Percentiles rank a stretch among this genome's conserved stretches.
phyloP scores from a whole-genome alignment of 1,140 invertebrate species.

The Micrasema minimum region DNA sequence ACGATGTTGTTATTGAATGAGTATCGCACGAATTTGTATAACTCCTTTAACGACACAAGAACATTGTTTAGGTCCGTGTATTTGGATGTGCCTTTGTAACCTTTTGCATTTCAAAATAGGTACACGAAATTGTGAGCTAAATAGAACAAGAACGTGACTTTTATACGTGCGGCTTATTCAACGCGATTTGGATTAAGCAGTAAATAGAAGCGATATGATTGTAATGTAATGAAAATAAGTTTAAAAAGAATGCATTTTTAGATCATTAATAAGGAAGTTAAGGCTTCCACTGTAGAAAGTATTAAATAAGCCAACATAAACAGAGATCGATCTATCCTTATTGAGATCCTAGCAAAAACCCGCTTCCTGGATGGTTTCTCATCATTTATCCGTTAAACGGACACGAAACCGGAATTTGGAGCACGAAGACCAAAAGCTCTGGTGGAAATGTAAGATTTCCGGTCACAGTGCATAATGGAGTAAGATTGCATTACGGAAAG shows the following conservation, averaged over 20 bases:
- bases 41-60: conserved; percentile 15
- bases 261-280: no score
- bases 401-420: not conserved
- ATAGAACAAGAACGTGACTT: conserved; percentile 21
- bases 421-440: not conserved
- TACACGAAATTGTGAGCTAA: conserved; percentile 8
- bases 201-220: no score
- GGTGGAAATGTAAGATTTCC: conserved; percentile 24
- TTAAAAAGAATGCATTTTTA: no score
- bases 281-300: no score
- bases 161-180: conserved; percentile 6
- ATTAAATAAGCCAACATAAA: no score
- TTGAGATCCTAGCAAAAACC: no score
- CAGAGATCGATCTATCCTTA: no score
- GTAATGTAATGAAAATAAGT: no score
- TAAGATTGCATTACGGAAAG: conserved; percentile 26
- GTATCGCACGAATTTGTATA: not conserved
- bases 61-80: conserved; percentile 1
- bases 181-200: not conserved
- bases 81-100: conserved; percentile 8
- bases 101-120: conserved; percentile 20
- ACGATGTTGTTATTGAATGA: not conserved
- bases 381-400: not conserved
- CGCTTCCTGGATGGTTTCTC: not conserved
- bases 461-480: conserved; percentile 13